phyloP scores from a whole-genome alignment of 92 coral and sea anemone genomes.

The Paragorgia papillata region DNA sequence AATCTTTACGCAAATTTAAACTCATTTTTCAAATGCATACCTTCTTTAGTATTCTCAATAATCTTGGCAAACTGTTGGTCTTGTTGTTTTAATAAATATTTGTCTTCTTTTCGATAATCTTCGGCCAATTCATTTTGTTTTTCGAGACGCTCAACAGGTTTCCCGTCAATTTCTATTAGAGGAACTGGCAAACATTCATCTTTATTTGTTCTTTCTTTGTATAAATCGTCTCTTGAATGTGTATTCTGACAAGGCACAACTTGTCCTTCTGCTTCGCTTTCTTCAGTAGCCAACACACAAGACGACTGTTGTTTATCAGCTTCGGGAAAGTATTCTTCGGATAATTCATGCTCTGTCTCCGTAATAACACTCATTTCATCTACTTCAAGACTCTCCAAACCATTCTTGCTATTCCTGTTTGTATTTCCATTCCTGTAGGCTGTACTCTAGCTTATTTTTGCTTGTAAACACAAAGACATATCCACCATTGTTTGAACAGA shows the following conservation, averaged over 20 bases:
- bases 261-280: no score
- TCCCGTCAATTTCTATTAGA: neutral
- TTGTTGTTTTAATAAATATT: neutral
- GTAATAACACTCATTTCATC: neutral
- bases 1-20: no score
- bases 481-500: no score
- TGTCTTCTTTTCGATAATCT: neutral
- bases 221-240: neutral
- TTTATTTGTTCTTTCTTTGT: neutral
- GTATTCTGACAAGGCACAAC: constrained; percentile 3
- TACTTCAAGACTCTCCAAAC: neutral
- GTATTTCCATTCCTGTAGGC: no score
- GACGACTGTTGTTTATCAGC: neutral
- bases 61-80: neutral
- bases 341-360: neutral
- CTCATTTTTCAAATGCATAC: neutral
- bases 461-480: no score
- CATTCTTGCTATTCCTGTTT: neutral
- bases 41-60: neutral
- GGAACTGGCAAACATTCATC: neutral
- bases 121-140: neutral
- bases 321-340: neutral
- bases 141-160: neutral
- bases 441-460: no score
- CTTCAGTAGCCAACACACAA: neutral